A percentile compares a stretch with the other conserved stretches of the same genome.
phyloP scores from a whole-genome alignment of 2,888 invertebrate genomes.

The Latrodectus elegans region DNA sequence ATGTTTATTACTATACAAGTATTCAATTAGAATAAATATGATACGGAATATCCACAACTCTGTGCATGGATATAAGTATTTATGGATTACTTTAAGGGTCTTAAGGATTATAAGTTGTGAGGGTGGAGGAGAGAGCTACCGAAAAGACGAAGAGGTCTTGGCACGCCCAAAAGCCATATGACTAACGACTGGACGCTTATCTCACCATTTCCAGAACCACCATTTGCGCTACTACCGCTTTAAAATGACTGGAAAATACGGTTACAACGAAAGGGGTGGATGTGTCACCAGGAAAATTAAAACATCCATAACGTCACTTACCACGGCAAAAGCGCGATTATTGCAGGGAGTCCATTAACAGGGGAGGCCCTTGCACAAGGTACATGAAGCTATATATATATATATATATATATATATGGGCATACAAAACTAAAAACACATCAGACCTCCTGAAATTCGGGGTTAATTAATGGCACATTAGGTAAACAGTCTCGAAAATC shows the following conservation, averaged over 20 bases:
- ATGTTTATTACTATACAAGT: neutral
- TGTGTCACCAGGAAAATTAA: neutral
- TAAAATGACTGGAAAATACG: neutral
- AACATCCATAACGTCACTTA: neutral
- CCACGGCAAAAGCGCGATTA: neutral
- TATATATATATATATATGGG: no score
- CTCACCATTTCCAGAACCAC: constrained; percentile 6
- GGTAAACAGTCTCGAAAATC: neutral
- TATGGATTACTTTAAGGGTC: neutral
- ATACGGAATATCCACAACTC: neutral
- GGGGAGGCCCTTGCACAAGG: neutral
- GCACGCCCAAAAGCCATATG: constrained; percentile 9
- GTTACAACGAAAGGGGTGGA: neutral
- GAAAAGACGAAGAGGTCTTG: neutral
- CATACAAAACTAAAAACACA: neutral
- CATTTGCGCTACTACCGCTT: neutral
- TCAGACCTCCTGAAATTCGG: neutral
- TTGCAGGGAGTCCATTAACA: neutral
- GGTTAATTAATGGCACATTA: neutral
- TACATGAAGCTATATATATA: no score
- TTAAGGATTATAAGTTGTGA: neutral
- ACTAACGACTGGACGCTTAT: constrained; percentile 26
- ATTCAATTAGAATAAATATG: neutral
- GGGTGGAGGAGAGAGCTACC: neutral
- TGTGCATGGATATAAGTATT: neutral